Conservation (phyloP, 1,140 invertebrate species). For the Anthonomus grandis region DNA sequence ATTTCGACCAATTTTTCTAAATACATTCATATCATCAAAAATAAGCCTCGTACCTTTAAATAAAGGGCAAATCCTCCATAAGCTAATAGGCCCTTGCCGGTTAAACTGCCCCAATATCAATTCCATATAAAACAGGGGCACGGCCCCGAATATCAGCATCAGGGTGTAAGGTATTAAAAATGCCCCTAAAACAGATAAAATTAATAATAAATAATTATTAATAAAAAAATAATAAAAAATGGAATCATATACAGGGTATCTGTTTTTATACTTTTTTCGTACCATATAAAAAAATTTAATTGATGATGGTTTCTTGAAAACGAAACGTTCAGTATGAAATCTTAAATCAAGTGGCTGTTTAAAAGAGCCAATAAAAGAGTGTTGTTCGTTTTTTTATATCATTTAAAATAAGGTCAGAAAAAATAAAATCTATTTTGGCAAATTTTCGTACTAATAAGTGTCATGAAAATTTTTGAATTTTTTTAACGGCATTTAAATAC, state of each 20-base stretch:
- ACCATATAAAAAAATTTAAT: neutral
- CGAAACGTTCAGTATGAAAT: too few relatives aligned
- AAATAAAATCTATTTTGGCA: too few relatives aligned
- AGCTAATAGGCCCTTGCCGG: constrained; percentile 71
- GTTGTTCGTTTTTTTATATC: too few relatives aligned
- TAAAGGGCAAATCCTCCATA: constrained; percentile 82
- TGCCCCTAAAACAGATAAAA: constrained; percentile 54
- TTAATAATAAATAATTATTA: neutral
- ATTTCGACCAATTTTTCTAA: too few relatives aligned
- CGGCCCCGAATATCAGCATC: constrained; percentile 74
- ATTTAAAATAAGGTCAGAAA: too few relatives aligned
- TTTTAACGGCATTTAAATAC: too few relatives aligned
- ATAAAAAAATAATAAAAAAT: too few relatives aligned
- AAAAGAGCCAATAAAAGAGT: too few relatives aligned
- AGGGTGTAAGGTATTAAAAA: constrained; percentile 67
- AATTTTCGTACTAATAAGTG: too few relatives aligned
- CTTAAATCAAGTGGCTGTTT: too few relatives aligned
- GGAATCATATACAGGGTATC: neutral
- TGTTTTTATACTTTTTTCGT: neutral
- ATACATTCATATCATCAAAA: neutral
- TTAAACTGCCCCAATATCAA: constrained; percentile 79
- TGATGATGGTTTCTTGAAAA: neutral
- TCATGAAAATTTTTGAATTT: too few relatives aligned
- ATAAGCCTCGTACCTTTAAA: constrained; percentile 71
- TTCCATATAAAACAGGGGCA: constrained; percentile 85